Evolutionary conservation across 1,140 invertebrate genomes (phyloP).

Genomic region (Drosophila parabipectinata): DNA sequence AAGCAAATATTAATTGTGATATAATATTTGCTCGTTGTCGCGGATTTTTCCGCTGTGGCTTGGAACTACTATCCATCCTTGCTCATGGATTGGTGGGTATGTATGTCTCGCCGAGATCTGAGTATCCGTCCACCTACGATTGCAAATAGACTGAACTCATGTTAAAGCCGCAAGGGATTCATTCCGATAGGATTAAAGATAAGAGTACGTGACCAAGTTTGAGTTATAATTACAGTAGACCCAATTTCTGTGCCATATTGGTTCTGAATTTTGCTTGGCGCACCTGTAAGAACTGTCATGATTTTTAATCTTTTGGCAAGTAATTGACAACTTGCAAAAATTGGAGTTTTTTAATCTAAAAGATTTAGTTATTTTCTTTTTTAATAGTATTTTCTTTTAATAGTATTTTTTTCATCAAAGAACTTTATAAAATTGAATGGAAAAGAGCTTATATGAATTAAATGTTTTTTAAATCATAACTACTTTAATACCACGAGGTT

Average conservation of each 20-base stretch:
- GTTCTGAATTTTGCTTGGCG: neutral
- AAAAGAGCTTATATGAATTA: no score
- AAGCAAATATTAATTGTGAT: slow-evolving; percentile 83
- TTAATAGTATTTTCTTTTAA: no score
- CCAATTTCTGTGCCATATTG: neutral
- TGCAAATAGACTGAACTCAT: slow-evolving; percentile 6
- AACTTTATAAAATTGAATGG: no score
- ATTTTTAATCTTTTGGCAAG: no score
- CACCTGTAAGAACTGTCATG: no score
- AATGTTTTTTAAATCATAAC: no score
- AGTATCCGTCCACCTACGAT: slow-evolving; percentile 14
- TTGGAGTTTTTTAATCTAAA: no score
- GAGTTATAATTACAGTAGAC: neutral
- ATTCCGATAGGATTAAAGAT: slow-evolving; percentile 8
- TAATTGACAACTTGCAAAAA: no score
- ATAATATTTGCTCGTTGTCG: slow-evolving; percentile 75
- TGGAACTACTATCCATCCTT: slow-evolving; percentile 78
- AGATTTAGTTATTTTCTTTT: no score
- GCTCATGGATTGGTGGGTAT: slow-evolving; percentile 23
- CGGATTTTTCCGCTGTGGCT: slow-evolving; percentile 78
- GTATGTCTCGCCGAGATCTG: neutral
- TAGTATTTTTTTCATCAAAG: no score
- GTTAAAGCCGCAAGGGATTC: slow-evolving; percentile 13
- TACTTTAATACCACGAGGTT: neutral
- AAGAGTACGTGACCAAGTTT: slow-evolving; percentile 5